phyloP scores from a whole-genome alignment of 2,888 invertebrate genomes.

The Dermolepida albohirtum region DNA sequence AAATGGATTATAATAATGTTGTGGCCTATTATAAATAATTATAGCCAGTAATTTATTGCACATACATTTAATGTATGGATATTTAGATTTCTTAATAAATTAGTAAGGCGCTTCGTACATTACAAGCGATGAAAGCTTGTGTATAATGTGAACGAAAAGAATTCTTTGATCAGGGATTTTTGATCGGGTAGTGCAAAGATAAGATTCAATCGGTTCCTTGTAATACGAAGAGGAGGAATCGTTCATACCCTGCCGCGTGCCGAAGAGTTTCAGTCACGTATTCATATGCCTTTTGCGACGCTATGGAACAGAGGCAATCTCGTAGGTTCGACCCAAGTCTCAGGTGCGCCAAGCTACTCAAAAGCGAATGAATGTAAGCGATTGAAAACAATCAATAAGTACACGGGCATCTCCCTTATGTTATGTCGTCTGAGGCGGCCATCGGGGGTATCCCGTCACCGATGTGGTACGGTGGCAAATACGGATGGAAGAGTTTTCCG shows the following conservation, averaged over 20 bases:
- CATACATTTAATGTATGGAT: neutral
- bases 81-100: neutral
- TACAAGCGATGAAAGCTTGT: neutral
- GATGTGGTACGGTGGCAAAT: slow-evolving; percentile 27
- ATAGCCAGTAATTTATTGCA: too few relatives aligned
- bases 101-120: too few relatives aligned
- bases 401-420: slow-evolving; percentile 43
- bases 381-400: slow-evolving; percentile 59
- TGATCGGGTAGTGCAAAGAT: neutral
- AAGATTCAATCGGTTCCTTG: slow-evolving; percentile 11
- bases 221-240: slow-evolving; percentile 9
- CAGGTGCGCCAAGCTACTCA: slow-evolving; percentile 56
- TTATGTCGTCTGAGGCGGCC: slow-evolving; percentile 40
- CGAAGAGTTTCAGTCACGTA: slow-evolving; percentile 48
- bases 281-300: slow-evolving; percentile 52
- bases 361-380: slow-evolving; percentile 58
- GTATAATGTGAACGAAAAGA: neutral
- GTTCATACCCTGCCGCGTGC: slow-evolving; percentile 3
- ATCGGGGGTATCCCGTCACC: slow-evolving; percentile 22
- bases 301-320: slow-evolving; percentile 54
- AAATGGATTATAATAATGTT: too few relatives aligned
- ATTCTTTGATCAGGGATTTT: slow-evolving; percentile 23
- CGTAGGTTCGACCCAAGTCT: slow-evolving; percentile 53
- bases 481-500: slow-evolving; percentile 36
- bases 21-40: too few relatives aligned